Base-by-base conservation (phyloP, 92 coral and sea anemone genomes). In the Hydrozoanthus gracilis region DNA sequence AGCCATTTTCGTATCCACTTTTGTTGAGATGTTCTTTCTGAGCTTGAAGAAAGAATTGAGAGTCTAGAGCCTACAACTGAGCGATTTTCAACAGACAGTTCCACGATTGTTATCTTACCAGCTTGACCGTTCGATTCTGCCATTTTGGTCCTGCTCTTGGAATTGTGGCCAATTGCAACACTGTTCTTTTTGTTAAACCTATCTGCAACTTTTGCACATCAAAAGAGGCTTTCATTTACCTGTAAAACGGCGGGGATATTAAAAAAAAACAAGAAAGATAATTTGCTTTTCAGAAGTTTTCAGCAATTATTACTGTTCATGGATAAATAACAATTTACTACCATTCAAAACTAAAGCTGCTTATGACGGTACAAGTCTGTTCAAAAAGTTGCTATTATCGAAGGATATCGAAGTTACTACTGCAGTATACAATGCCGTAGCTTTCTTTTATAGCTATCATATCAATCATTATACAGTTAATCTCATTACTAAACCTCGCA, bases 1-100 rank as follows among this genome's bases (percentile, higher is more conserved):
- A 64, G 49, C 48, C 85, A 48, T 80, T 80, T 80, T 65, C 60
- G 72, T 27, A 20, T 18, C 60, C 27, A 47, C 47, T 65, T 48
- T 18, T 27, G 74, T 80, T 51, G 85, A 20, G 85, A 27, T 18
- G 12, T 49, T 46, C 85, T 80, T 65, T 80, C 60, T 50, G 61
- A 65, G 10, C 56, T 80, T 20, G 73, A 12, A 80, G 85, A 65
- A 65, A 80, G 15, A 4, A 80, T 80, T 15, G 85, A 64, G 35
- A 80, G 16, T 65, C 74, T 49, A 20, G 85, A 80, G 9, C 73
- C 85, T 47, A 35, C 54, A 3, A 62, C 55, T 15, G 44, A 60
- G 12, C 20, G 8, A 7, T 8, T 47, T 65, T 79, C 84, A 7
- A 10, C 44, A 7, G 58, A 73, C 5, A 35, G 6, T 46, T 47